Conservation (phyloP, 2,797 vertebrate species). For the Orientallactaga sibirica region DNA sequence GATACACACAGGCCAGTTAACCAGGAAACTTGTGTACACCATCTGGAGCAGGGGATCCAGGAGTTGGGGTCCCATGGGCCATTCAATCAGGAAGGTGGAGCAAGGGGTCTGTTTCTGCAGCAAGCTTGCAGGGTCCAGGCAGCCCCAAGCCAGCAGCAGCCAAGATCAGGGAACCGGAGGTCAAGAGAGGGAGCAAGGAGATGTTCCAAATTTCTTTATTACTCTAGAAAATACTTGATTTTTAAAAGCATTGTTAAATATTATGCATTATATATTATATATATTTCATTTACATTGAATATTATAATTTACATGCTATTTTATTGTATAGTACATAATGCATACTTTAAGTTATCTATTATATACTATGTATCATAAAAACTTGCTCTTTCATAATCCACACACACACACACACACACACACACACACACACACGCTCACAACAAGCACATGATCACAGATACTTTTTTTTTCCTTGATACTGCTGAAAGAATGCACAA, state of each 20-base stretch:
- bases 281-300: slow-evolving; percentile 8
- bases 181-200: no score
- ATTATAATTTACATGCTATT: background rate
- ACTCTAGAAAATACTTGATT: background rate
- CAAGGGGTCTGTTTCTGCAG: no score
- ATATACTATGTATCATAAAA: background rate
- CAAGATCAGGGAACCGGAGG: no score
- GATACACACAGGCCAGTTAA: no score
- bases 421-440: background rate
- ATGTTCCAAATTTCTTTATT: background rate
- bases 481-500: slow-evolving; percentile 7
- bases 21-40: no score
- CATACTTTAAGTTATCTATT: background rate
- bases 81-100: no score
- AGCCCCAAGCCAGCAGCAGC: no score
- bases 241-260: slow-evolving; percentile 1
- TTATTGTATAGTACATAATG: background rate
- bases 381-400: background rate
- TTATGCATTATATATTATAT: background rate
- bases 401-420: background rate
- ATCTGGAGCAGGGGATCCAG: no score
- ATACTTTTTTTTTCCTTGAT: background rate
- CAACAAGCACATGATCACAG: slow-evolving; percentile 6
- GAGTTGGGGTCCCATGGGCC: no score
- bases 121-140: no score